Percentiles rank a stretch among this genome's conserved stretches.
phyloP scores from a whole-genome alignment of 2,113 vertebrate species.

The Pseudorectes ferrugineus region DNA sequence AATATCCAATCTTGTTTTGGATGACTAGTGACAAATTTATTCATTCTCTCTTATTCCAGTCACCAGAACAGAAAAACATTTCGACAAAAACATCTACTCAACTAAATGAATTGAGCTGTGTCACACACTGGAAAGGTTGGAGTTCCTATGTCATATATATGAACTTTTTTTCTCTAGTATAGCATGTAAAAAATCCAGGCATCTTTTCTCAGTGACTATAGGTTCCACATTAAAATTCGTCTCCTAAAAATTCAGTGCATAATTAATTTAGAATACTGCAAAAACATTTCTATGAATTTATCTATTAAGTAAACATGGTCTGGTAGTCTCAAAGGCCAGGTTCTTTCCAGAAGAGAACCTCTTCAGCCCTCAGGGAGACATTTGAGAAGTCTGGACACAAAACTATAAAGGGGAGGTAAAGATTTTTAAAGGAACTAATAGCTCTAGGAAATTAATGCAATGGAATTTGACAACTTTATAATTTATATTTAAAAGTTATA shows the following conservation, averaged over 20 bases:
- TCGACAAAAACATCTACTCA: neutral
- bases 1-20: neutral
- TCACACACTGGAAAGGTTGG: neutral
- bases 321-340: neutral
- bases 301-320: neutral
- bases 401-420: neutral
- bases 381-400: neutral
- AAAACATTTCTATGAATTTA: neutral
- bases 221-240: fast-evolving
- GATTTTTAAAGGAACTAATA: neutral
- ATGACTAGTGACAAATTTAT: neutral
- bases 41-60: neutral
- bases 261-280: neutral
- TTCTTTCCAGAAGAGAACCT: neutral
- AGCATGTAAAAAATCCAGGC: neutral
- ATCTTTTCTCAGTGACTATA: neutral
- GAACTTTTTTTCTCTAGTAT: neutral
- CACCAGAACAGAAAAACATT: neutral
- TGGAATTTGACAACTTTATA: neutral
- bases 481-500: neutral
- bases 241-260: neutral
- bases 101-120: neutral
- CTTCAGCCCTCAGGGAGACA: neutral
- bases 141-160: fast-evolving
- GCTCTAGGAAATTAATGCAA: neutral